phyloP scores from a whole-genome alignment of 2,888 invertebrate species.

The Chrysina gloriosa region DNA sequence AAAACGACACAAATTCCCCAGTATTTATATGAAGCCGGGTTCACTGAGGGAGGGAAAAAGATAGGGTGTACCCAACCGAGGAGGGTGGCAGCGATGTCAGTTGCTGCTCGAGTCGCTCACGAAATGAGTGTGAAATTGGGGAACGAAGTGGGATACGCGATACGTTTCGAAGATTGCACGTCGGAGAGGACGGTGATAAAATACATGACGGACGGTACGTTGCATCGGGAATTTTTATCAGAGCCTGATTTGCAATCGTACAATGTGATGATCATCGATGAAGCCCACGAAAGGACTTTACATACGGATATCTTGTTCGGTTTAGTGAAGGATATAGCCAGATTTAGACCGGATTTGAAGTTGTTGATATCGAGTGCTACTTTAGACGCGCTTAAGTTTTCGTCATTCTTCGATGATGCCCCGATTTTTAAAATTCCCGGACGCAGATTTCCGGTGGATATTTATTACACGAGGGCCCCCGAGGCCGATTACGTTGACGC shows the following conservation, averaged over 20 bases:
- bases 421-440: conserved; percentile 98
- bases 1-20: conserved; percentile 99
- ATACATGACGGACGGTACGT: conserved; percentile 99
- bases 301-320: conserved; percentile 99
- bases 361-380: conserved; percentile 98
- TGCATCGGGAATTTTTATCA: conserved; percentile 95
- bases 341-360: conserved; percentile 94
- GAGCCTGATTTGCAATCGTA: conserved; percentile 97
- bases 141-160: conserved; percentile 89
- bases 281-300: conserved; percentile 98
- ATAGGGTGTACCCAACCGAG: conserved; percentile 98
- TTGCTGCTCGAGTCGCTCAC: conserved; percentile 96
- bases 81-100: conserved; percentile 99
- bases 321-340: conserved; percentile 93
- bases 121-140: conserved; percentile 98
- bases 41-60: conserved; percentile 78
- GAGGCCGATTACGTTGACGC: conserved; percentile 99
- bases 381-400: conserved; percentile 97
- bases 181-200: conserved; percentile 96
- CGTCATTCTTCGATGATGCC: conserved; percentile 97
- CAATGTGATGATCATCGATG: conserved; percentile 99
- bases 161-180: conserved; percentile 99
- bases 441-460: conserved; percentile 93
- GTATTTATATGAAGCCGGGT: conserved; percentile 95
- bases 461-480: conserved; percentile 99